Conservation (phyloP, 2,113 vertebrate genomes). For the Mirounga angustirostris region DNA sequence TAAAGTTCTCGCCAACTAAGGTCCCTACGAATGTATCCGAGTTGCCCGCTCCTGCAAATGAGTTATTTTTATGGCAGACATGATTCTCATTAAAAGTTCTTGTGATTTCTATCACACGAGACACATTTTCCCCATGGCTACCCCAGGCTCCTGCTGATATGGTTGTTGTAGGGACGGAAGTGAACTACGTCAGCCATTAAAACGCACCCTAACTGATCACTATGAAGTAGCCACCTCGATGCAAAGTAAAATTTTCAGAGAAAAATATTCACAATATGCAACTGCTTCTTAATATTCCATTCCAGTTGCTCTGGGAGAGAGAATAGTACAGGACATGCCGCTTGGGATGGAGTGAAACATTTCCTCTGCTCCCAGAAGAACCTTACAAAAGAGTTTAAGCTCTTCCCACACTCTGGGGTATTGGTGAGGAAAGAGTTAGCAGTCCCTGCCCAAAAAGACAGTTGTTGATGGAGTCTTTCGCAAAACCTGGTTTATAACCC, state of each 20-base stretch:
- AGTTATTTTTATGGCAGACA: neutral
- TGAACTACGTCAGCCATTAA: neutral
- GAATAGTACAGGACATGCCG: neutral
- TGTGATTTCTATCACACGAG: constrained; percentile 6
- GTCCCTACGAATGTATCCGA: neutral
- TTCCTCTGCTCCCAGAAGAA: neutral
- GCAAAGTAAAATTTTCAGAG: constrained; percentile 13
- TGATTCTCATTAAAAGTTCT: neutral
- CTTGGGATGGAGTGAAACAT: neutral
- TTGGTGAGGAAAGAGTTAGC: neutral
- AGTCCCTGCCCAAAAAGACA: neutral
- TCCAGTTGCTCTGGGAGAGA: neutral
- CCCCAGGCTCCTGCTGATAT: neutral
- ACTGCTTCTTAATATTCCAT: neutral
- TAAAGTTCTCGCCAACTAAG: neutral
- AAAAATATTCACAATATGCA: neutral
- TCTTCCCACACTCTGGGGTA: neutral
- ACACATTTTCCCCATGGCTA: neutral
- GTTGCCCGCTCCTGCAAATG: neutral
- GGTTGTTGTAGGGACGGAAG: neutral
- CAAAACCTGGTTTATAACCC: neutral
- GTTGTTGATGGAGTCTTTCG: neutral
- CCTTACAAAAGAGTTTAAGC: neutral
- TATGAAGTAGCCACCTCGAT: neutral
- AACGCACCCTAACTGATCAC: neutral